Evolutionary conservation across 2,113 vertebrate genomes (phyloP).

Genomic region (Myotis brandtii): DNA sequence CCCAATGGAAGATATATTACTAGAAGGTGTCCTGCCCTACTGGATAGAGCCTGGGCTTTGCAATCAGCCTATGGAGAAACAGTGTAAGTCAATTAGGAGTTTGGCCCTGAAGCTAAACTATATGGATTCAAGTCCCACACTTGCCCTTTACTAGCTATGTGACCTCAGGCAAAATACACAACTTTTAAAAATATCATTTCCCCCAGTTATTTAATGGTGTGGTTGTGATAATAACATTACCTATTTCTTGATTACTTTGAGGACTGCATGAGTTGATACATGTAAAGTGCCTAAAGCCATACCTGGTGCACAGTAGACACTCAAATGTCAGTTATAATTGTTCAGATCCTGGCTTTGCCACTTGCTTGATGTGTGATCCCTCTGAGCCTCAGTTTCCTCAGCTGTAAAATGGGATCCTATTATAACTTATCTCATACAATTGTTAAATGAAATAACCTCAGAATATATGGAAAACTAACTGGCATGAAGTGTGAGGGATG

Average conservation of each 20-base stretch:
- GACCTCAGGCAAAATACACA: not conserved
- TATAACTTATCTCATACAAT: constrained; percentile 22
- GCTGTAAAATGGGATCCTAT: constrained; percentile 7
- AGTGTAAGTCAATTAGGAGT: not conserved
- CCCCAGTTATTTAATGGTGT: not conserved
- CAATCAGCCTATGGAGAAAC: not conserved
- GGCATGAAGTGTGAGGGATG: not conserved
- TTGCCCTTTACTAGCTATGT: not conserved
- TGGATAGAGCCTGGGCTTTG: not conserved
- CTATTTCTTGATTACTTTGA: constrained; percentile 32
- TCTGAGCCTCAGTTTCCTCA: not conserved
- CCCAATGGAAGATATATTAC: not conserved
- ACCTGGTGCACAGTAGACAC: not conserved
- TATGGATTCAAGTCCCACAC: not conserved
- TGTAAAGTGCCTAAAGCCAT: constrained; percentile 1
- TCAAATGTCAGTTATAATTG: not conserved
- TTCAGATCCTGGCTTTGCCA: not conserved
- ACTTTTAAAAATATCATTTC: not conserved
- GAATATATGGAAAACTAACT: constrained; percentile 14
- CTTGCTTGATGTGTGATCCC: constrained; percentile 2
- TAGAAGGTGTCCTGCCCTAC: not conserved
- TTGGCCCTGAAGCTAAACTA: not conserved
- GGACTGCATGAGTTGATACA: not conserved
- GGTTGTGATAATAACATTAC: not conserved
- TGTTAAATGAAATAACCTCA: constrained; percentile 30